Evolutionary conservation across 2,797 vertebrate genomes (phyloP).

Genomic region (Sebastes matsubarae): DNA sequence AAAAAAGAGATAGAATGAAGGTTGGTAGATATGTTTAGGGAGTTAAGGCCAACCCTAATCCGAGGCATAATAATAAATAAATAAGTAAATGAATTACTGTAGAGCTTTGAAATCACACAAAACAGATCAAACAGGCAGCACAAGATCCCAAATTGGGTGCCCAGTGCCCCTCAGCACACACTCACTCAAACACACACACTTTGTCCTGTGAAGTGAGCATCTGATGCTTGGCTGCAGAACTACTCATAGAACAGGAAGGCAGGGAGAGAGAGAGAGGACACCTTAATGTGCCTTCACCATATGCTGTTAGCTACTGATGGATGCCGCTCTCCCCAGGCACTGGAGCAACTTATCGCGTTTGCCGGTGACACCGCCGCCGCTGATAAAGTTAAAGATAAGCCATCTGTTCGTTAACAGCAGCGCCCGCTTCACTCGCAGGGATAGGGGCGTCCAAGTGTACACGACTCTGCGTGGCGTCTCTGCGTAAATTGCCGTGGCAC

Average conservation of each 20-base stretch:
- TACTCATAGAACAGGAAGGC: slow-evolving; percentile 29
- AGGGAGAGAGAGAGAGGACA: slow-evolving; percentile 45
- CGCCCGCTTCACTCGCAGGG: slow-evolving; percentile 19
- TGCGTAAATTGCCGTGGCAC: slow-evolving; percentile 15
- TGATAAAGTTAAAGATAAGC: slow-evolving; percentile 76
- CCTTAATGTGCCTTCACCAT: slow-evolving; percentile 71
- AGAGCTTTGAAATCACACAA: slow-evolving; percentile 42
- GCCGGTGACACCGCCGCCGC: slow-evolving; percentile 42
- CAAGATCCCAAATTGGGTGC: slow-evolving; percentile 37
- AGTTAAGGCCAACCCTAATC: neutral
- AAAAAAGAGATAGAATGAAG: neutral
- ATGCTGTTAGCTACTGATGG: slow-evolving; percentile 74
- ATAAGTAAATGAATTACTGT: slow-evolving; percentile 20
- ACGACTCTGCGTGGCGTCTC: neutral
- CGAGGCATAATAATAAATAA: slow-evolving; percentile 22
- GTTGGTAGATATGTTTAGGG: neutral
- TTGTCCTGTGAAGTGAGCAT: slow-evolving; percentile 69
- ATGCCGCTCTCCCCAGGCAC: slow-evolving; percentile 62
- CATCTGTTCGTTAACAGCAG: slow-evolving; percentile 72
- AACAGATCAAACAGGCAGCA: slow-evolving; percentile 34
- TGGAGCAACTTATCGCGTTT: slow-evolving; percentile 60
- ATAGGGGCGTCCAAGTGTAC: slow-evolving; percentile 19
- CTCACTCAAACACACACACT: slow-evolving; percentile 5
- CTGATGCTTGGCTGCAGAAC: slow-evolving; percentile 66
- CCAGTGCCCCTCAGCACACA: slow-evolving; percentile 2